Evolutionary conservation across 2,113 vertebrate species (phyloP).

Genomic region (Corydoras maculifer): DNA sequence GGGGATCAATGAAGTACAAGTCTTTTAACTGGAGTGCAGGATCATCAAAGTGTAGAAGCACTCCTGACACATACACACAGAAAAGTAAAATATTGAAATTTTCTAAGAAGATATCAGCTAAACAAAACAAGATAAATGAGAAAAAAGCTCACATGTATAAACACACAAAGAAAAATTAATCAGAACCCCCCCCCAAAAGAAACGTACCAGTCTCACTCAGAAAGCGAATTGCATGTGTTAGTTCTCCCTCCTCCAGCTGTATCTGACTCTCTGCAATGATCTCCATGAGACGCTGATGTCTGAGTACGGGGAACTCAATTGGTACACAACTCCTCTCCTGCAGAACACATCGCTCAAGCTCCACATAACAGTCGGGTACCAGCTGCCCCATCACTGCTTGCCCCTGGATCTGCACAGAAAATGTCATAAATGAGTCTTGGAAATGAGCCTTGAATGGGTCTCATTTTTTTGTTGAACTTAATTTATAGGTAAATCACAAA

Average conservation of each 20-base stretch:
- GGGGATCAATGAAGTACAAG: constrained; percentile 89
- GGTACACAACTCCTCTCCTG: constrained; percentile 71
- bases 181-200: too few species aligned
- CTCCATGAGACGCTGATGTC: constrained; percentile 69
- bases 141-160: too few species aligned
- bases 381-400: constrained; percentile 91
- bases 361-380: constrained; percentile 90
- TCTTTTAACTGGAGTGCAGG: constrained; percentile 85
- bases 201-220: constrained; percentile 84
- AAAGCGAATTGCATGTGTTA: constrained; percentile 87
- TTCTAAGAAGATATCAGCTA: neutral
- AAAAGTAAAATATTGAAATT: constrained; percentile 4
- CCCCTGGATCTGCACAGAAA: constrained; percentile 74
- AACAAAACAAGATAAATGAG: too few species aligned
- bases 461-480: too few species aligned
- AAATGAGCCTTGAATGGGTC: too few species aligned
- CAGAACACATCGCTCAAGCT: constrained; percentile 83
- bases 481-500: too few species aligned
- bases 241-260: constrained; percentile 85
- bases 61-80: constrained; percentile 62
- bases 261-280: constrained; percentile 81
- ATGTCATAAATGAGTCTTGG: neutral
- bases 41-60: constrained; percentile 92
- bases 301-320: constrained; percentile 84
- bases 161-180: too few species aligned